Evolutionary conservation across 2,113 vertebrate genomes (phyloP).

Genomic region (Isichthys henryi): DNA sequence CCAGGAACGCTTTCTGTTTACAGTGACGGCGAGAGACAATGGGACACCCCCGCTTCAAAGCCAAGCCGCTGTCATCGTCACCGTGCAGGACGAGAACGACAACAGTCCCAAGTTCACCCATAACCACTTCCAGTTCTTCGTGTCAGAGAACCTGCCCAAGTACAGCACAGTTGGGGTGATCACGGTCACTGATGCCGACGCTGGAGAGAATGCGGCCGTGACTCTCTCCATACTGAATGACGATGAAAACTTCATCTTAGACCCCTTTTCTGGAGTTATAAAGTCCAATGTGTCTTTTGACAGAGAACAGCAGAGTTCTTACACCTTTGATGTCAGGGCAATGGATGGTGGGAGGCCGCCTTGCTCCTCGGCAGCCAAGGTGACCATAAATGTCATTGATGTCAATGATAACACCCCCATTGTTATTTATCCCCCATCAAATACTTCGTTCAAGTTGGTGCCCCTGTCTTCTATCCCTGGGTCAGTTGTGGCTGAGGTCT

Average conservation of each 20-base stretch:
- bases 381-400: constrained; percentile 97
- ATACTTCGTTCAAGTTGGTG: constrained; percentile 94
- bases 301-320: constrained; percentile 93
- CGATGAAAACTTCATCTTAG: constrained; percentile 94
- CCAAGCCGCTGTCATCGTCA: constrained; percentile 93
- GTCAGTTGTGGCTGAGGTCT: constrained; percentile 91
- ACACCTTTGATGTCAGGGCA: constrained; percentile 93
- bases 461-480: constrained; percentile 93
- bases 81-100: constrained; percentile 93
- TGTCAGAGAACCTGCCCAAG: constrained; percentile 96
- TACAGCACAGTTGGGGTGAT: constrained; percentile 97
- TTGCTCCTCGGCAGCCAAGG: constrained; percentile 91
- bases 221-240: constrained; percentile 91
- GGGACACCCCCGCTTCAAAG: constrained; percentile 93
- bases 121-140: constrained; percentile 98
- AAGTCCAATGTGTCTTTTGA: constrained; percentile 98
- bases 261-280: constrained; percentile 91
- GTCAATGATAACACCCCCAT: constrained; percentile 94
- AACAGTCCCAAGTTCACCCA: constrained; percentile 98
- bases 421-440: constrained; percentile 91
- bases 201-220: constrained; percentile 90
- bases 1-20: constrained; percentile 94
- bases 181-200: constrained; percentile 93
- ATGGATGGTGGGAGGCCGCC: constrained; percentile 87
- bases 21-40: constrained; percentile 92